A percentile compares a stretch with the other conserved stretches of the same genome.
Conservation (phyloP, 2,888 invertebrate species). For the Leucoma salicis region DNA sequence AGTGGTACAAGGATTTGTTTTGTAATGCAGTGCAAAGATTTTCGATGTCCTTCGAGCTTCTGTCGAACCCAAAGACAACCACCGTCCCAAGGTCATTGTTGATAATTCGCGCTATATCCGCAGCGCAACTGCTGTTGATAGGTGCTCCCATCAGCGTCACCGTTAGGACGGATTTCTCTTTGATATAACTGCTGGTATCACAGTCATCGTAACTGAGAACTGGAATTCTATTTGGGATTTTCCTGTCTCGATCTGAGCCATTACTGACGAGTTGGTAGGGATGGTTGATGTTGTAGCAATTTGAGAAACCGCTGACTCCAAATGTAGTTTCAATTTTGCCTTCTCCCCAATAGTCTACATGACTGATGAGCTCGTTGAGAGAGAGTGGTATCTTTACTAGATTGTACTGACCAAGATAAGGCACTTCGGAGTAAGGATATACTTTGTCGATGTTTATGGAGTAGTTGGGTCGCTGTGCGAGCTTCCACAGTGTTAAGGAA, state of each 20-base stretch:
- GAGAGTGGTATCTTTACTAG: constrained; percentile 39
- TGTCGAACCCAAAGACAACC: constrained; percentile 40
- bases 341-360: constrained; percentile 56
- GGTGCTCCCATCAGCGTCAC: constrained; percentile 50
- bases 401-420: constrained; percentile 46
- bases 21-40: constrained; percentile 34
- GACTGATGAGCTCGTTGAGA: constrained; percentile 29
- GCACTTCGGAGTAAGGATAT: constrained; percentile 51
- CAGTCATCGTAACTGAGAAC: constrained; percentile 41
- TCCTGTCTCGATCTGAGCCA: constrained; percentile 39
- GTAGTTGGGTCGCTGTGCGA: constrained; percentile 41
- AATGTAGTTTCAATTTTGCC: constrained; percentile 32
- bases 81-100: constrained; percentile 39
- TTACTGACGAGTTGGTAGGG: constrained; percentile 45
- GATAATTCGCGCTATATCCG: constrained; percentile 48
- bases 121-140: constrained; percentile 46
- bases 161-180: constrained; percentile 37
- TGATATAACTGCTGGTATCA: constrained; percentile 46
- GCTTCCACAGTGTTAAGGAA: constrained; percentile 15
- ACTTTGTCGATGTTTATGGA: constrained; percentile 33
- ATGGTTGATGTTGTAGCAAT: constrained; percentile 51
- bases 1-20: constrained; percentile 29
- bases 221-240: constrained; percentile 52
- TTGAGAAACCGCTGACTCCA: constrained; percentile 38
- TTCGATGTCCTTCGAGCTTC: constrained; percentile 27